Evolutionary conservation across 1,140 invertebrate genomes (phyloP), one percentile per base, ranked within the genome.

Genomic region (Cardiocondyla obscurior): DNA sequence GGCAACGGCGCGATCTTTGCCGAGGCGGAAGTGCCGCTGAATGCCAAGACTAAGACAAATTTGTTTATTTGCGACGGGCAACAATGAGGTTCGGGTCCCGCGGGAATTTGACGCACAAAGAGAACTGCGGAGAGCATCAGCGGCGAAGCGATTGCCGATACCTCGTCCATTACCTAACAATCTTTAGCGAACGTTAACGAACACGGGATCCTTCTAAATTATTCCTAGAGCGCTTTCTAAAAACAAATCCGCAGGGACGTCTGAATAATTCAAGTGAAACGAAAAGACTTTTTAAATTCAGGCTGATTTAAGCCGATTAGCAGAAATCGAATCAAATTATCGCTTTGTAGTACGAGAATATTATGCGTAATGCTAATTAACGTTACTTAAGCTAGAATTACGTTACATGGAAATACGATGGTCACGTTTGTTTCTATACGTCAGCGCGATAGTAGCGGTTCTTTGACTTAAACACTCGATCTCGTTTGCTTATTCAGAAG

Each of bases 401-500:
- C 5, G n/a, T 60, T 30, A 30, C 22, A n/a, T 6, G 6, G 0
- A 39, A n/a, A 39, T 62, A 36, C 7, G 5, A n/a, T 25, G 55
- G 28, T 70, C 5, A 14, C n/a, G 19, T 51, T n/a, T 33, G 51
- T 58, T 55, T 70, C 51, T 7, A n/a, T n/a, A 44, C 12, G 10
- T 22, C 33, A 12, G 46, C 49, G 5, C 46, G 1, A 46, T 14
- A 36, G n/a, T 3, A 5, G 28, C 14, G 36, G 36, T 85, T 85
- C 65, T 73, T 84, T 74, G 39, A 87, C 30, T 72, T 19, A 81
- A 46, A 65, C 22, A 87, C 36, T 30, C 19, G 30, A 51, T 84
- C 1, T 67, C 25, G 42, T 83, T 88, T 88, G 57, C 83, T 72
- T 81, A 81, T 87, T 44, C 91, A 95, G 95, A 94, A 92, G 67